A percentile compares a stretch with the other conserved stretches of the same genome.
Conservation (phyloP, 2,113 vertebrate species). For the Megaceryle torquata region DNA sequence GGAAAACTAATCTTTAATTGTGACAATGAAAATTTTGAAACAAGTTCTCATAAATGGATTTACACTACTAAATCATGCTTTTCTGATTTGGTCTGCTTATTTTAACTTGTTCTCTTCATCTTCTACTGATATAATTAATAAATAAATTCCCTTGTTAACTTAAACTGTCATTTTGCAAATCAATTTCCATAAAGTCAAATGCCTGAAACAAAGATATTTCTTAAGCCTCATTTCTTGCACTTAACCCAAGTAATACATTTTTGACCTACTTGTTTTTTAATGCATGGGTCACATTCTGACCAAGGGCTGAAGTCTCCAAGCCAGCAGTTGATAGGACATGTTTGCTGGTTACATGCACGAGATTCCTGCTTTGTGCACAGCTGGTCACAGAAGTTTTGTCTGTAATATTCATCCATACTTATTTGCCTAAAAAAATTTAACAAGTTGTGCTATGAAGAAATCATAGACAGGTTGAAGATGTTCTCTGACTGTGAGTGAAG, state of each 20-base stretch:
- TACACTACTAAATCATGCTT: background rate
- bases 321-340: conserved; percentile 84
- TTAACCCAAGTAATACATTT: background rate
- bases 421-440: conserved; percentile 69
- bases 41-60: background rate
- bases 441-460: background rate
- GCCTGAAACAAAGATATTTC: background rate
- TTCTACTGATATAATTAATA: background rate
- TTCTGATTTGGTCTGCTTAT: background rate
- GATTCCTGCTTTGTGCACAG: conserved; percentile 76
- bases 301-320: conserved; percentile 84
- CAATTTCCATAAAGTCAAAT: background rate
- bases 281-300: conserved; percentile 90
- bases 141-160: background rate
- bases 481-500: background rate
- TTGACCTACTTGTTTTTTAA: conserved; percentile 81
- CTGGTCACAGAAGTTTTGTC: conserved; percentile 73
- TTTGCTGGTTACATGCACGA: conserved; percentile 80
- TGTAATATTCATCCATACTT: conserved; percentile 74
- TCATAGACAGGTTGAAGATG: background rate
- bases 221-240: background rate
- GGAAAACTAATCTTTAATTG: background rate
- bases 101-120: background rate
- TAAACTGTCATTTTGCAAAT: background rate
- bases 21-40: background rate